These are phyloP conservation scores for Scomber colias DNA, from an alignment of 2,113 vertebrate genomes.

Conservation along the genomic window DNA sequence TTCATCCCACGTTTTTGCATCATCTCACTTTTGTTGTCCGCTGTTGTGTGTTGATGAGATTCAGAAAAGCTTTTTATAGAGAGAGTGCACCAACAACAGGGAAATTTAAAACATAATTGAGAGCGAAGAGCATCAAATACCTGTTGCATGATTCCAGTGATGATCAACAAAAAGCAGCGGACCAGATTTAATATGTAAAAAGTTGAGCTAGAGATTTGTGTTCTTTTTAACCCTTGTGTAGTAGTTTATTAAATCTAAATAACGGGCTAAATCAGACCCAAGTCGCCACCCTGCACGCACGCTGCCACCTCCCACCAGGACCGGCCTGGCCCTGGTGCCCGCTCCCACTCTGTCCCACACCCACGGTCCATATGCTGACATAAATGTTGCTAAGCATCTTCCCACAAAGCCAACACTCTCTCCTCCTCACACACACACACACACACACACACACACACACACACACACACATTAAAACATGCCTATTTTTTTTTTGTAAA, in stretches of 20 bases:
- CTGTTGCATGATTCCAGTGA: not conserved
- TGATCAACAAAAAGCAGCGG: not conserved
- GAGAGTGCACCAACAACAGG: no score
- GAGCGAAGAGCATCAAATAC: not conserved
- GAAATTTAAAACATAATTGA: no score
- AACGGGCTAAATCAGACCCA: constrained; percentile 28
- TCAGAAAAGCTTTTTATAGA: no score
- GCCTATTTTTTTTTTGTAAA: not conserved
- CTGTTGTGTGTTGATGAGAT: no score
- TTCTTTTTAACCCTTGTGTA: no score
- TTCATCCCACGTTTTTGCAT: no score
- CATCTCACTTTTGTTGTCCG: no score
- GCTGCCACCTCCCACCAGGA: constrained; percentile 55
- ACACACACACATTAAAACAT: not conserved
- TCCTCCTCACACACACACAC: not conserved
- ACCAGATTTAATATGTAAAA: not conserved
- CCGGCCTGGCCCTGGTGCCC: constrained; percentile 49
- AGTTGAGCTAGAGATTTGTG: constrained; percentile 5
- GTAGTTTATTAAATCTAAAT: constrained; percentile 12
- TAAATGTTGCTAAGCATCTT: constrained; percentile 47
- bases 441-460: not conserved
- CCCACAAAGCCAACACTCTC: not conserved
- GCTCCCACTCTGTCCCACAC: constrained; percentile 49
- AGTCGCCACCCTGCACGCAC: constrained; percentile 26
- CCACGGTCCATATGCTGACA: constrained; percentile 69